Evolutionary conservation across 2,113 vertebrate species (phyloP).

Genomic region (Seriola quinqueradiata): DNA sequence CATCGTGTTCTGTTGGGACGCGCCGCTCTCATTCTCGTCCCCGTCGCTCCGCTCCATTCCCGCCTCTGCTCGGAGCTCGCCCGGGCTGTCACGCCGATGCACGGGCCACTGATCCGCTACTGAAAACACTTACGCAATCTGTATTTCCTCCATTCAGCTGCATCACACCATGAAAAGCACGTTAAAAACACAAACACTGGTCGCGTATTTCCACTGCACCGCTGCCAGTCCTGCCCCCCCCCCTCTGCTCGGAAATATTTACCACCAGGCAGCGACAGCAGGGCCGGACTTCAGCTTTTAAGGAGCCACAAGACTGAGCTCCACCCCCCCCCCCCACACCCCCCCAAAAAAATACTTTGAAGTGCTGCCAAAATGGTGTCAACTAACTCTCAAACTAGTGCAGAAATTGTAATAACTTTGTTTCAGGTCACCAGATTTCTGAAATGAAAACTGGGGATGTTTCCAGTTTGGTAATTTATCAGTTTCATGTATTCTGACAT

Average conservation of each 20-base stretch:
- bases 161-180: neutral
- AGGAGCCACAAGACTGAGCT: neutral
- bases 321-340: neutral
- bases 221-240: constrained; percentile 3
- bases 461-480: no score
- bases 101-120: neutral
- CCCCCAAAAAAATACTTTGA: neutral
- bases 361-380: neutral
- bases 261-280: neutral
- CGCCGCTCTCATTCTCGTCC: constrained; percentile 59
- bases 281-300: neutral
- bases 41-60: constrained; percentile 76
- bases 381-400: no score
- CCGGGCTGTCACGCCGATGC: neutral
- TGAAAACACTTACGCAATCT: constrained; percentile 4
- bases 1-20: constrained; percentile 86
- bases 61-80: constrained; percentile 17
- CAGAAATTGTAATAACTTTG: no score
- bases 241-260: neutral
- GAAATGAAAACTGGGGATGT: no score
- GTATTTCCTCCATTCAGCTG: neutral
- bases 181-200: neutral
- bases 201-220: neutral
- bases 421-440: no score
- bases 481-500: no score